Base-by-base conservation (phyloP, 2,888 invertebrate species). In the Prionchulus punctatus region DNA sequence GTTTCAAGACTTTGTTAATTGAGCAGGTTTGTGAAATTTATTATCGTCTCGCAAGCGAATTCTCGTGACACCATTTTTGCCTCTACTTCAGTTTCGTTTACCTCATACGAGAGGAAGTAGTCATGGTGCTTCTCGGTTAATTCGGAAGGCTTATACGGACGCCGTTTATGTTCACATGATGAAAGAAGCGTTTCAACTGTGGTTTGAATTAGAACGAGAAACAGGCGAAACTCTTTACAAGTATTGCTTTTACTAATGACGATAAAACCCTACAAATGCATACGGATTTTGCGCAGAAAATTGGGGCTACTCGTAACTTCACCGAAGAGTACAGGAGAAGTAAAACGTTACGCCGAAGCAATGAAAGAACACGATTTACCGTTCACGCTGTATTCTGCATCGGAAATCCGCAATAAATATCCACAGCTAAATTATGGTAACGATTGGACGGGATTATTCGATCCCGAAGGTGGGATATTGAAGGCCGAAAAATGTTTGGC, bases 91-190 rank as follows among this genome's bases (percentile, higher is more conserved):
- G 73, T 73, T 72, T 58, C 63, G 66, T 0, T 56, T 71, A 7
- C 71, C 71, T 1, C 71, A 73, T 61, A 64, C 63, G n/a, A 61
- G 72, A 15, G 73, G 74, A 1, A 73, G 73, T 57, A 73, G 73
- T 4, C 71, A 71, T 57, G 74, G 74, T 1, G 70, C 70, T 53
- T 67, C 65, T 25, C 65, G 74, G 1, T 69, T 74, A 55, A 73
- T 68, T 7, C 61, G 74, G 4, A 67, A 68, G 42, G 71, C 71
- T 2, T 73, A 72, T 55, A 61, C 62, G 0, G 59, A 62, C 27
- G 57, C 65, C 7, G 68, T 63, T 60, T 70, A 69, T 53, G 66
- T 69, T 0, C 55, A 62, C 1, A 71, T 74, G 70, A 75, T 73
- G 74, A 58, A 60, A 1, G 69, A 70, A 30, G 69, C 71, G 0